Evolutionary conservation across 1,140 invertebrate species (phyloP), one percentile per base, ranked within the genome.

Genomic region (Leptestheria dahalacensis): DNA sequence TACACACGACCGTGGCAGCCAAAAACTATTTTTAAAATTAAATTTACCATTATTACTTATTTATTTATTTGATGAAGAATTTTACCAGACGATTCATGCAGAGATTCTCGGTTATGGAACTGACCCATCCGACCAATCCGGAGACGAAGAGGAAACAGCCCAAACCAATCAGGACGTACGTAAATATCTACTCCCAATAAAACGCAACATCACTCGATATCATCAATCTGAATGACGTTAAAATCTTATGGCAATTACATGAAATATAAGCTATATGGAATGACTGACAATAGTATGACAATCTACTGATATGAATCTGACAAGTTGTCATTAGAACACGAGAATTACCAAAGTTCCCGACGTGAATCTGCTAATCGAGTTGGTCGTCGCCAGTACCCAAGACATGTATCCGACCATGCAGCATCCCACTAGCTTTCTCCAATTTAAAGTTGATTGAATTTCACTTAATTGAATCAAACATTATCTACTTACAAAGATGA

Each of bases 331-430:
- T n/a, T n/a, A n/a, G n/a, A n/a, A n/a, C n/a, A n/a, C n/a, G n/a
- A n/a, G n/a, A n/a, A n/a, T n/a, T 65, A 74, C 73, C 69, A 73
- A 62, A 1, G 67, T 71, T 49, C 73, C 73, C 25, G 69, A 69
- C 62, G 73, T 67, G 60, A 75, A 73, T 33, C 68, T 65, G n/a
- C 67, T 67, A 6, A 73, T 65, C 11, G 70, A 69, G 18, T 71
- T 68, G 4, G 73, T 73, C 23, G 73, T 74, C 23, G 71, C 70
- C 21, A 75, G 63, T 28, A 73, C 66, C 73, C 73, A 75, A n/a
- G 70, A 66, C 66, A 74, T 71, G 63, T 69, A 73, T 3, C 69
- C 71, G 48, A 75, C 70, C 11, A 74, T 60, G 11, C 65, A 62
- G 57, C 68, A 71, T 6, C 73, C 73, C 3, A 68, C 60, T 4